Percentiles rank a stretch among this genome's conserved stretches.
Conservation (phyloP, 1,140 invertebrate genomes). For the Zaprionus camerounensis region DNA sequence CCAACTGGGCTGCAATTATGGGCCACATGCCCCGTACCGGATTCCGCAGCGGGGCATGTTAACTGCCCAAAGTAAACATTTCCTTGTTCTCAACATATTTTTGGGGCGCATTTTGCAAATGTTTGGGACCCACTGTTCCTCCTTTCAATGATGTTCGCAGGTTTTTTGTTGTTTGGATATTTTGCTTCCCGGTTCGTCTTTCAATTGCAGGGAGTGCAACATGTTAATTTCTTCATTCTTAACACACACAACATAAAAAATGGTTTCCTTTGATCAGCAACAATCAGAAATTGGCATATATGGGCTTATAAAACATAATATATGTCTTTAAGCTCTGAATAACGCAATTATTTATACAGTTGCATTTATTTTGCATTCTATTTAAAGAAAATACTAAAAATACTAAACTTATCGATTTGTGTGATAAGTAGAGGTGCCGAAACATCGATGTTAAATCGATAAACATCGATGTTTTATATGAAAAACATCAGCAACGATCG, state of each 20-base stretch:
- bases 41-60: slow-evolving; percentile 50
- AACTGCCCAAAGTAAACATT: slow-evolving; percentile 79
- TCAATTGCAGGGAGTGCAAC: slow-evolving; percentile 49
- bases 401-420: too few species aligned
- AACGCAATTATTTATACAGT: too few species aligned
- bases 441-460: too few species aligned
- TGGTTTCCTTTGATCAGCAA: slow-evolving; percentile 36
- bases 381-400: too few species aligned
- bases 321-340: neutral
- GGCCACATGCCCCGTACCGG: slow-evolving; percentile 36
- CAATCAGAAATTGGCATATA: neutral
- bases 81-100: slow-evolving; percentile 77
- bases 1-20: slow-evolving; percentile 66
- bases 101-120: slow-evolving; percentile 74
- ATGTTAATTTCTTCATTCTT: slow-evolving; percentile 77
- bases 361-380: too few species aligned
- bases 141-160: slow-evolving; percentile 5
- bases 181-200: neutral
- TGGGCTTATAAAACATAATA: neutral
- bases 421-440: too few species aligned
- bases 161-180: slow-evolving; percentile 41
- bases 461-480: too few species aligned
- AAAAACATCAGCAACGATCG: too few species aligned
- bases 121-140: slow-evolving; percentile 30
- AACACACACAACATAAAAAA: neutral